Evolutionary conservation across 2,113 vertebrate species (phyloP).

Genomic region (Cavia porcellus): DNA sequence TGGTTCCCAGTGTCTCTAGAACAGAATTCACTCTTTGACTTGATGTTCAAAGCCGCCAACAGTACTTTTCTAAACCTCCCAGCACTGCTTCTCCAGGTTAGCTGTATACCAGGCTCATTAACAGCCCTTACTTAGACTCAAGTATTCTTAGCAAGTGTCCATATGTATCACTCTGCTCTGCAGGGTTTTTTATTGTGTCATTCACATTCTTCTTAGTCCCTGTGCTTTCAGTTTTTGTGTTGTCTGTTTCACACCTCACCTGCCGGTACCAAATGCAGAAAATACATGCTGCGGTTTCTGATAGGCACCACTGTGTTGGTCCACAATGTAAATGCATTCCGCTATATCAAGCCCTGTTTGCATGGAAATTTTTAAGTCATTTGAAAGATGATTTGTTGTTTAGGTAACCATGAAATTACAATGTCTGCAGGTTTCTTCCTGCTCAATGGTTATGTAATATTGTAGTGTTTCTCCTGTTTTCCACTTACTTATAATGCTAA

Average conservation of each 20-base stretch:
- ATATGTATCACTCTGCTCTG: not conserved
- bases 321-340: not conserved
- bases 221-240: not conserved
- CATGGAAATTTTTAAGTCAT: not conserved
- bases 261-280: not conserved
- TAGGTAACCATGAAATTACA: not conserved
- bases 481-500: slow-evolving; percentile 18
- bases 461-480: not conserved
- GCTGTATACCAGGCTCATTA: not conserved
- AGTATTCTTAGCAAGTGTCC: slow-evolving; percentile 29
- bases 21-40: slow-evolving; percentile 26
- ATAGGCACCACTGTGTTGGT: not conserved
- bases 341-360: not conserved
- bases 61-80: slow-evolving; percentile 9
- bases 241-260: slow-evolving; percentile 39
- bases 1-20: slow-evolving; percentile 55
- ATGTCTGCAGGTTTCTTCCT: not conserved
- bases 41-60: slow-evolving; percentile 31
- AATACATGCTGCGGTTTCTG: not conserved
- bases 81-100: slow-evolving; percentile 5
- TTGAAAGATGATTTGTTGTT: not conserved
- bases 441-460: not conserved
- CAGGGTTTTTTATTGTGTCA: not conserved
- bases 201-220: not conserved
- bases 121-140: not conserved